Percentiles rank a stretch among this genome's conserved stretches.
These are phyloP conservation scores for Desmodus rotundus DNA, from an alignment of 2,113 vertebrate species.

Conservation along the genomic window DNA sequence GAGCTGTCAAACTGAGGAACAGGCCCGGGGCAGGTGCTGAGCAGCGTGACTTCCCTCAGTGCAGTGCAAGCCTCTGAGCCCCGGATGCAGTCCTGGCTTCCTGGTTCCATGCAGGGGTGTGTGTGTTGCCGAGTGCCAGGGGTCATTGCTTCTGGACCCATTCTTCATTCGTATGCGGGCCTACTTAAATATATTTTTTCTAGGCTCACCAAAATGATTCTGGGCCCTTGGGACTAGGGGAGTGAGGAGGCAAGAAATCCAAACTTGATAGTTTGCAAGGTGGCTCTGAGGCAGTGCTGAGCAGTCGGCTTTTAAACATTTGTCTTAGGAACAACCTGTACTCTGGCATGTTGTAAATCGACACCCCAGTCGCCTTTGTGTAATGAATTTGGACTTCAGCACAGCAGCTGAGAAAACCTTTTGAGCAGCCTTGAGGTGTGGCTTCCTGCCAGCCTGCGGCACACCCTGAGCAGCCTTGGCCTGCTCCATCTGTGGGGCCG, in stretches of 20 bases:
- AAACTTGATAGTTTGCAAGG: not conserved
- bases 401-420: not conserved
- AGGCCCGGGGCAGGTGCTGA: conserved; percentile 22
- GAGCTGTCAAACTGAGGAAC: conserved; percentile 31
- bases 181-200: not conserved
- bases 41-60: not conserved
- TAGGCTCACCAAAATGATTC: not conserved
- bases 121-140: not conserved
- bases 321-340: conserved; percentile 13
- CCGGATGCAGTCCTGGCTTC: not conserved
- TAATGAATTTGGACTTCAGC: conserved; percentile 29
- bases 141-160: not conserved
- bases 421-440: not conserved
- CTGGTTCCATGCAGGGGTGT: conserved; percentile 5
- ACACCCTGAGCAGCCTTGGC: rapidly evolving
- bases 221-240: not conserved
- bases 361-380: not conserved
- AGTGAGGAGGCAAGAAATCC: not conserved
- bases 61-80: not conserved
- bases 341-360: not conserved
- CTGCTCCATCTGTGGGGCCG: rapidly evolving
- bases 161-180: not conserved
- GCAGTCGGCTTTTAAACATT: conserved; percentile 33
- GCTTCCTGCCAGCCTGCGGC: not conserved
- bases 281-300: not conserved